A percentile compares a stretch with the other conserved stretches of the same genome.
These are phyloP conservation scores for Melanargia galathea DNA, from an alignment of 2,888 invertebrate species.

Conservation along the genomic window DNA sequence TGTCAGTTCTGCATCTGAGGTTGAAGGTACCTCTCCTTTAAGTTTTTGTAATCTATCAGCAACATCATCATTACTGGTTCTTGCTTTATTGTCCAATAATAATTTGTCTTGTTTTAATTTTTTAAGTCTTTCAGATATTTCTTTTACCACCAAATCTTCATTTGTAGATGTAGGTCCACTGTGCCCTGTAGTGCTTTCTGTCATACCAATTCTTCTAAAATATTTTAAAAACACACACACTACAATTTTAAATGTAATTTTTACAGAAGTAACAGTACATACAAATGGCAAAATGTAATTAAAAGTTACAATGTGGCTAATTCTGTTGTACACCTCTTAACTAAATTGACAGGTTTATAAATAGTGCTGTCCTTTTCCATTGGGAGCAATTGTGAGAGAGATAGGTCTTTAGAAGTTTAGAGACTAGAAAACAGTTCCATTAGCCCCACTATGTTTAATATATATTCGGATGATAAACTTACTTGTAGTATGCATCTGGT, in stretches of 20 bases:
- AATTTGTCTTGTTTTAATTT: conserved; percentile 84
- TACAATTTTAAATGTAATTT: not conserved
- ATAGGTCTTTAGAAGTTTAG: no score
- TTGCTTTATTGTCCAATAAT: conserved; percentile 40
- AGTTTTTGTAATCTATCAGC: conserved; percentile 60
- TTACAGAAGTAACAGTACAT: no score
- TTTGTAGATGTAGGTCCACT: conserved; percentile 46
- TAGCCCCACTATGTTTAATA: no score
- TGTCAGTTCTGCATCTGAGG: conserved; percentile 85
- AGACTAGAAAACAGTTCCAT: no score
- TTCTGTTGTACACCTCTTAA: no score
- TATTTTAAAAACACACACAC: not conserved
- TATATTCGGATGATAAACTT: conserved; percentile 44
- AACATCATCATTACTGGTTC: conserved; percentile 56
- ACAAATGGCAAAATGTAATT: no score
- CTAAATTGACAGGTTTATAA: no score
- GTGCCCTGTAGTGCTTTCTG: conserved; percentile 33
- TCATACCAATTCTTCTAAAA: conserved; percentile 47
- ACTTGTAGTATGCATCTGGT: conserved; percentile 83
- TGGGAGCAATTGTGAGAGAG: no score
- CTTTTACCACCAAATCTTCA: conserved; percentile 79
- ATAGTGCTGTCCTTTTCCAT: no score
- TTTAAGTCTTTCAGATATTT: conserved; percentile 85
- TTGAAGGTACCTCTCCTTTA: conserved; percentile 64
- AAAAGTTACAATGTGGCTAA: no score